A percentile compares a stretch with the other conserved stretches of the same genome.
These are phyloP conservation scores for Synanthedon tipuliformis DNA, from an alignment of 2,888 invertebrate genomes.

Conservation along the genomic window DNA sequence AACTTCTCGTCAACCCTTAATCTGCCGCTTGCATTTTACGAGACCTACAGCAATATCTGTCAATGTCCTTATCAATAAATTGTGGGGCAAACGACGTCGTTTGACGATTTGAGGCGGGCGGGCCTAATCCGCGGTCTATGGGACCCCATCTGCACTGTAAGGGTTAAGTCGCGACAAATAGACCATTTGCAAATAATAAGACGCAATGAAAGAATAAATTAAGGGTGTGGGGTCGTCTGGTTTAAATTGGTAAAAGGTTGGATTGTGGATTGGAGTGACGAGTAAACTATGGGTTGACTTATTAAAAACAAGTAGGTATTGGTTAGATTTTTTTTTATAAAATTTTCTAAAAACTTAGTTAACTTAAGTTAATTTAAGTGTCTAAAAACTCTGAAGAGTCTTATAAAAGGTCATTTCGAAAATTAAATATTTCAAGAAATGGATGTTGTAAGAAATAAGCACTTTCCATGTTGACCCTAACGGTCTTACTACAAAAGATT, in stretches of 20 bases:
- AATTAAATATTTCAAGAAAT: too few relatives aligned
- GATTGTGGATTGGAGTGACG: background rate
- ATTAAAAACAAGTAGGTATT: too few relatives aligned
- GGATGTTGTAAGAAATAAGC: too few relatives aligned
- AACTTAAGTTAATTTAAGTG: too few relatives aligned
- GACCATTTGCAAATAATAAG: slow-evolving; percentile 71
- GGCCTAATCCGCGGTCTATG: slow-evolving; percentile 55
- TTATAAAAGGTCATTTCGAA: too few relatives aligned
- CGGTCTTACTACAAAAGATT: too few relatives aligned
- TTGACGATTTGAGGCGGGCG: slow-evolving; percentile 59
- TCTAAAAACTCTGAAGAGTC: too few relatives aligned
- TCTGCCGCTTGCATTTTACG: slow-evolving; percentile 65
- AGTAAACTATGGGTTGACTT: too few relatives aligned
- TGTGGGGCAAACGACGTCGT: slow-evolving; percentile 60
- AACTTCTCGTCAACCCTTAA: slow-evolving; percentile 58
- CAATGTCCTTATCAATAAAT: slow-evolving; percentile 70
- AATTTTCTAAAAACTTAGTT: too few relatives aligned
- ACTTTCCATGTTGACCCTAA: too few relatives aligned
- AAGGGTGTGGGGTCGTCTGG: slow-evolving; percentile 24
- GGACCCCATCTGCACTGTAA: slow-evolving; percentile 64
- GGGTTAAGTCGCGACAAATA: slow-evolving; percentile 70
- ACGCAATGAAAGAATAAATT: slow-evolving; percentile 70
- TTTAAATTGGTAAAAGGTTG: background rate
- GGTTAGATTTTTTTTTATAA: too few relatives aligned
- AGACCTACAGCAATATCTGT: slow-evolving; percentile 63